These are phyloP conservation scores for Heloderma charlesbogerti DNA, from an alignment of 2,113 vertebrate genomes.

Conservation along the genomic window DNA sequence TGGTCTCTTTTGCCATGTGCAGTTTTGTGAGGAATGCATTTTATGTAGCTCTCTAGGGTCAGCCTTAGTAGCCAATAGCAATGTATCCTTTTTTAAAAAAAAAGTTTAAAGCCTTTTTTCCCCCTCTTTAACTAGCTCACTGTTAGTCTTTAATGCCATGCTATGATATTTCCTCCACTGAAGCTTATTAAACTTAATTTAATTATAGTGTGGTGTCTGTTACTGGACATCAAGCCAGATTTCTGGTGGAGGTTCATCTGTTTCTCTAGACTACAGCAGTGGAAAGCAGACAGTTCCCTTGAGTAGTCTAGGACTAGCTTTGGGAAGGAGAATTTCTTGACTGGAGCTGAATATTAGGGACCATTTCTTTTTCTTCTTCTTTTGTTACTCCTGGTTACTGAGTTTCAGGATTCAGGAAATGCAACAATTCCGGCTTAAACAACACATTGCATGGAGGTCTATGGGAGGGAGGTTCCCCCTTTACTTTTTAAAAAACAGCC, in stretches of 20 bases:
- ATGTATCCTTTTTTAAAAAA: neutral
- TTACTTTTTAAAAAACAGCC: no score
- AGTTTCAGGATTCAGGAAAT: neutral
- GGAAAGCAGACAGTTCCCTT: constrained; percentile 19
- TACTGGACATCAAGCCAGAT: constrained; percentile 31
- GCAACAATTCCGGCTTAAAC: neutral
- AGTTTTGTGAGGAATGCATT: neutral
- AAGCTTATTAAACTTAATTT: constrained; percentile 28
- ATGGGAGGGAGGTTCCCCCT: no score
- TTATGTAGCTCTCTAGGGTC: constrained; percentile 26
- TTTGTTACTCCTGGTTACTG: neutral
- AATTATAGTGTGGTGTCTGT: constrained; percentile 35
- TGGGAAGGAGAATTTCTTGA: constrained; percentile 24
- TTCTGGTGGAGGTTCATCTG: constrained; percentile 41
- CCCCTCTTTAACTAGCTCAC: constrained; percentile 35
- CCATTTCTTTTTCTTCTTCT: neutral
- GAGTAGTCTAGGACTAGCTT: neutral
- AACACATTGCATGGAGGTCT: no score
- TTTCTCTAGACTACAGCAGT: constrained; percentile 29
- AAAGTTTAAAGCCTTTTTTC: neutral
- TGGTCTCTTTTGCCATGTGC: constrained; percentile 9
- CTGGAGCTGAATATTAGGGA: neutral
- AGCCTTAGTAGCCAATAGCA: constrained; percentile 4
- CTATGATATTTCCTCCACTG: constrained; percentile 29
- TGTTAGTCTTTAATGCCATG: constrained; percentile 25